Evolutionary conservation across 2,113 vertebrate genomes (phyloP), one percentile per base, ranked within the genome.

Genomic region (Pteronura brasiliensis): DNA sequence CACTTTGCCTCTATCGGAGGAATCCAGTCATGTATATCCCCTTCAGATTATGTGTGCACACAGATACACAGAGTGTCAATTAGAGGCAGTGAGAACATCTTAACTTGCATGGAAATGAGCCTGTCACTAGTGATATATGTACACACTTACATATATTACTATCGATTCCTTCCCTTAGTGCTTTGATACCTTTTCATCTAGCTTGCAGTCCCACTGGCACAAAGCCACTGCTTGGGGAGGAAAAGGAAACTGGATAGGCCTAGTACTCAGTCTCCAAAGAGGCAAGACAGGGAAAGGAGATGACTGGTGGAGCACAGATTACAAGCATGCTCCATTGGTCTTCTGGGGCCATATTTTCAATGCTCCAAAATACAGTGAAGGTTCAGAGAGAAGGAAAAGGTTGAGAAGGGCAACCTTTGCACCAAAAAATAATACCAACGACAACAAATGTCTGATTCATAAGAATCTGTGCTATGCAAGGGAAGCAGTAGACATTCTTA

Each of bases 121-220:
- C 92, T 97, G 96, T 96, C 92, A 12, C 92, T 93, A 96, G 88
- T 97, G 97, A 96, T 96, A 44, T 36, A 96, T 72, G 39, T 63
- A 63, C 20, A 42, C 39, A 49, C 81, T 95, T 93, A 93, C n/a
- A 81, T 88, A 74, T 72, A 95, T 89, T 95, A 87, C 79, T 83
- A 93, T 95, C 0, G 25, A 97, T 93, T 93, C 76, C 47, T 97
- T 83, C 71, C 77, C 67, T 95, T 79, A 20, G 76, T 31, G 59
- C 76, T 76, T 96, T 95, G 94, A 95, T 97, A 96, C 81, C 86
- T 94, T 97, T 96, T 92, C 76, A 71, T 92, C 49, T 81, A 94
- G 44, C 90, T 94, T 93, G 59, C 39, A 84, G 71, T 67, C 47
- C 87, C 52, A 61, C 69, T 88, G 88, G 76, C 76, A 67, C 23